Evolutionary conservation across 2,888 invertebrate species (phyloP).

Genomic region (Pedicia rivosa): DNA sequence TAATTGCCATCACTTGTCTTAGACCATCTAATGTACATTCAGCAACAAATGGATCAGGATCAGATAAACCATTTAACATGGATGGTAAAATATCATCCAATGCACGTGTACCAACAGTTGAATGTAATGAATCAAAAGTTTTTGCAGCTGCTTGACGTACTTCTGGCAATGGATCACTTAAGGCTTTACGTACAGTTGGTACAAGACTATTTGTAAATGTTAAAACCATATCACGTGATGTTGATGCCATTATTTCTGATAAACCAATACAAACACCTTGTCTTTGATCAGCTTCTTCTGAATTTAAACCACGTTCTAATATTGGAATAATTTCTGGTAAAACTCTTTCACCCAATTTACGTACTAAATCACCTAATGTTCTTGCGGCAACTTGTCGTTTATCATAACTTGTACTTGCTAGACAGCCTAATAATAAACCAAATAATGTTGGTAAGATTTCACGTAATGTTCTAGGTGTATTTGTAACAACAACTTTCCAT

Average conservation of each 20-base stretch:
- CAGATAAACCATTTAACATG: conserved; percentile 59
- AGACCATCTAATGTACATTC: conserved; percentile 91
- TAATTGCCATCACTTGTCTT: conserved; percentile 92
- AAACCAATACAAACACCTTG: conserved; percentile 98
- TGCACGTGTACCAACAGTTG: conserved; percentile 83
- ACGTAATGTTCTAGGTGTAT: conserved; percentile 88
- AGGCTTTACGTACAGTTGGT: conserved; percentile 87
- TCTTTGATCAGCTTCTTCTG: conserved; percentile 83
- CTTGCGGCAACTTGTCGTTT: conserved; percentile 93
- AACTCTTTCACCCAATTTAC: conserved; percentile 94
- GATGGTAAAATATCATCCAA: conserved; percentile 92
- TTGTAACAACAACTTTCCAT: conserved; percentile 98
- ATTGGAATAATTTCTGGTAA: conserved; percentile 97
- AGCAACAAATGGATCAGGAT: conserved; percentile 60
- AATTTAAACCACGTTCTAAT: conserved; percentile 81
- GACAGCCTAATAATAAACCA: conserved; percentile 75
- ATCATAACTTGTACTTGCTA: conserved; percentile 92
- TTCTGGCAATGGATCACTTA: conserved; percentile 86
- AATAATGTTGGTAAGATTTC: conserved; percentile 94
- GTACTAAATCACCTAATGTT: conserved; percentile 90
- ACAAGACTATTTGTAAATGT: conserved; percentile 77
- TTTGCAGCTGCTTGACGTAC: conserved; percentile 90
- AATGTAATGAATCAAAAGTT: conserved; percentile 92
- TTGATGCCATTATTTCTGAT: conserved; percentile 94
- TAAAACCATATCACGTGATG: conserved; percentile 85